Evolutionary conservation across 2,113 vertebrate species (phyloP).

Genomic region (Cyanistes caeruleus): DNA sequence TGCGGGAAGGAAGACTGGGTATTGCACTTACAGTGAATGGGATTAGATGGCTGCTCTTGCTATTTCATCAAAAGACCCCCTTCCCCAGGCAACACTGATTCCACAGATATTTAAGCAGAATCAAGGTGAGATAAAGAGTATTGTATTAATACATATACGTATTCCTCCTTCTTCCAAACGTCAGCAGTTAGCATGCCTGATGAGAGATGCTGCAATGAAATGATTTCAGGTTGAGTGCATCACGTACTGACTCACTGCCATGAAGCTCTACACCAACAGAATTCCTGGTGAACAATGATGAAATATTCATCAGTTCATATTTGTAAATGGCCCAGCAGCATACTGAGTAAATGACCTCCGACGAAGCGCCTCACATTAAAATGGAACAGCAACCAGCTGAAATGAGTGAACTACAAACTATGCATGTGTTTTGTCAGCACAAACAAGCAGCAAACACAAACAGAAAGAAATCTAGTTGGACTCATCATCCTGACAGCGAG

Average conservation of each 20-base stretch:
- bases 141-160: not conserved
- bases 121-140: not conserved
- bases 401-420: constrained; percentile 44
- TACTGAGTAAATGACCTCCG: constrained; percentile 55
- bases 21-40: not conserved
- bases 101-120: not conserved
- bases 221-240: not conserved
- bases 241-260: constrained; percentile 16
- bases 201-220: constrained; percentile 1
- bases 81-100: not conserved
- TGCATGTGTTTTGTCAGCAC: constrained; percentile 62
- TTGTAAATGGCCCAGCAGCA: constrained; percentile 55
- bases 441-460: constrained; percentile 61
- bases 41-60: not conserved
- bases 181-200: not conserved
- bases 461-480: constrained; percentile 31
- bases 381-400: constrained; percentile 45
- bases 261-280: constrained; percentile 14
- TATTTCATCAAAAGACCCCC: not conserved
- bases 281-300: constrained; percentile 59
- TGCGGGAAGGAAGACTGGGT: not conserved
- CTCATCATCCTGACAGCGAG: constrained; percentile 4
- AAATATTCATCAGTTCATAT: constrained; percentile 75
- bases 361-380: constrained; percentile 16
- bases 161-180: not conserved